A percentile compares a stretch with the other conserved stretches of the same genome.
phyloP scores from a whole-genome alignment of 2,888 invertebrate genomes.

The Horisme vitalbata region DNA sequence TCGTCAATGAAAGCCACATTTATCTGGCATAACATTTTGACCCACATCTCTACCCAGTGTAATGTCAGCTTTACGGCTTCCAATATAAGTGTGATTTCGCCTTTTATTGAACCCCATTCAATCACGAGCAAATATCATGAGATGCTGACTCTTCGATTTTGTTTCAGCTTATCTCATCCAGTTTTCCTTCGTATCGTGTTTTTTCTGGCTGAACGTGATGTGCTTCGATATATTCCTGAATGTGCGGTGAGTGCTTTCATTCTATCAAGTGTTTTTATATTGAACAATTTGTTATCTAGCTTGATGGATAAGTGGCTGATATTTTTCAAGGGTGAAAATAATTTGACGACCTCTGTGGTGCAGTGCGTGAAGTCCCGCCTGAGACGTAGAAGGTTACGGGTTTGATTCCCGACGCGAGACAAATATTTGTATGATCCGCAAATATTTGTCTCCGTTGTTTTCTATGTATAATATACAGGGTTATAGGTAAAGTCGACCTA shows the following conservation, averaged over 20 bases:
- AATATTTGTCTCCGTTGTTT: too few relatives aligned
- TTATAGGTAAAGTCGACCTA: too few relatives aligned
- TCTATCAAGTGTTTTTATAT: constrained; percentile 17
- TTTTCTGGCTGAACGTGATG: constrained; percentile 87
- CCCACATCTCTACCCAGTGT: neutral
- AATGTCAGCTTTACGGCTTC: constrained; percentile 19
- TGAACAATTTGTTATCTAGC: neutral
- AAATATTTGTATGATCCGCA: too few relatives aligned
- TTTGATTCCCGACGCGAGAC: too few relatives aligned
- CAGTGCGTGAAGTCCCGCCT: too few relatives aligned
- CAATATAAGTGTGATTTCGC: constrained; percentile 13
- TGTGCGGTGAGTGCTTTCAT: constrained; percentile 68
- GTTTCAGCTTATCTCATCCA: constrained; percentile 85
- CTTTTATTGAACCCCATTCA: constrained; percentile 22
- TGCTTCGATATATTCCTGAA: constrained; percentile 85
- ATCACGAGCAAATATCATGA: constrained; percentile 21
- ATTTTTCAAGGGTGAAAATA: too few relatives aligned
- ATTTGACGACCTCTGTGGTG: too few relatives aligned
- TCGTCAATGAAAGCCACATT: too few relatives aligned
- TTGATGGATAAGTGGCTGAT: too few relatives aligned
- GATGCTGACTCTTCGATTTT: constrained; percentile 36
- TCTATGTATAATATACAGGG: too few relatives aligned
- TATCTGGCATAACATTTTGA: neutral
- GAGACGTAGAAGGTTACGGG: too few relatives aligned
- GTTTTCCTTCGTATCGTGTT: constrained; percentile 85